These are phyloP conservation scores for Corythaeola cristata DNA, from an alignment of 2,113 vertebrate genomes.

Conservation along the genomic window DNA sequence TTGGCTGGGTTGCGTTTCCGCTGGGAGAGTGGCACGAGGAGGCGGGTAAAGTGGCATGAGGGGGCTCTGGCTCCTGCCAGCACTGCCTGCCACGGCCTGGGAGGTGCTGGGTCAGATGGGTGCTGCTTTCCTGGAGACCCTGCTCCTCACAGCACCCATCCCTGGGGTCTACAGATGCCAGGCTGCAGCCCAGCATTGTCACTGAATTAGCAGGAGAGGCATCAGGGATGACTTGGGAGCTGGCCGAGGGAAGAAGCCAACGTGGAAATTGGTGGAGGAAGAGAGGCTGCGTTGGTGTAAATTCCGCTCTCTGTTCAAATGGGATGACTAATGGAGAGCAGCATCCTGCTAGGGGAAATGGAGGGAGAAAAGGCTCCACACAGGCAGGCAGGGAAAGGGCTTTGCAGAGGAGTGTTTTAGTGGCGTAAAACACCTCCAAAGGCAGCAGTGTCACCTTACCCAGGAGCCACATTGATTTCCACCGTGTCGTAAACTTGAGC, in stretches of 20 bases:
- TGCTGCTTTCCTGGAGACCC: not conserved
- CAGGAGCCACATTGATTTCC: not conserved
- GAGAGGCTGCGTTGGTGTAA: not conserved
- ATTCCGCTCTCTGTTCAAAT: not conserved
- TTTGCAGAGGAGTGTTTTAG: not conserved
- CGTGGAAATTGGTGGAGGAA: not conserved
- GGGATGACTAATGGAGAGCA: not conserved
- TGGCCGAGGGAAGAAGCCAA: not conserved
- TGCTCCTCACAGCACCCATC: not conserved
- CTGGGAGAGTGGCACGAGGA: not conserved
- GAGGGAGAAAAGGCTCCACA: not conserved
- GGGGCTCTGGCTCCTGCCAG: not conserved
- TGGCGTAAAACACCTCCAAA: not conserved
- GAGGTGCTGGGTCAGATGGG: not conserved
- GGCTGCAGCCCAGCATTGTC: not conserved
- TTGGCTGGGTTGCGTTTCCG: not conserved
- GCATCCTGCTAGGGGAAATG: not conserved
- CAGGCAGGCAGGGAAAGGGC: not conserved
- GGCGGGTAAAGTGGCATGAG: accelerated
- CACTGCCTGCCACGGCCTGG: not conserved
- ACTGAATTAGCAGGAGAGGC: not conserved
- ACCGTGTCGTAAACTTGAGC: not conserved
- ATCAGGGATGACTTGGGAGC: not conserved
- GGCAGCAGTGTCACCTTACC: not conserved
- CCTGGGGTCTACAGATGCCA: not conserved